phyloP scores from a whole-genome alignment of 1,140 invertebrate genomes.

The Battus philenor region DNA sequence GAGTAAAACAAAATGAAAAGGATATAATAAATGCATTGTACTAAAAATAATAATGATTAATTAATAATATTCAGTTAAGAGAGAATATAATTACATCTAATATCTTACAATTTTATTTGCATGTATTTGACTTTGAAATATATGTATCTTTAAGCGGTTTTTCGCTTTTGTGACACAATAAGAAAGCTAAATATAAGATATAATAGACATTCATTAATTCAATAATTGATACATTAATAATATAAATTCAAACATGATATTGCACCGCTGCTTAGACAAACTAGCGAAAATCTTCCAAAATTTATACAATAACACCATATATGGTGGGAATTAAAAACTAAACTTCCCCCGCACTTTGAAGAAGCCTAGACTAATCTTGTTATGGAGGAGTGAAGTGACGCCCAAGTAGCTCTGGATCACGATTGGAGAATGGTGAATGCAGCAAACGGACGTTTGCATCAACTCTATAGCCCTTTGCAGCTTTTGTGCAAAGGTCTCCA shows the following conservation, averaged over 20 bases:
- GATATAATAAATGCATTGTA: too few species aligned
- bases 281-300: constrained; percentile 3
- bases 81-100: too few species aligned
- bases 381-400: constrained; percentile 87
- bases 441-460: constrained; percentile 61
- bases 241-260: constrained; percentile 9
- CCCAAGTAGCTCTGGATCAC: constrained; percentile 89
- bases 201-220: too few species aligned
- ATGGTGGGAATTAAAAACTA: constrained; percentile 80
- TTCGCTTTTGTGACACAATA: too few species aligned
- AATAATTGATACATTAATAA: too few species aligned
- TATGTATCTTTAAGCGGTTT: too few species aligned
- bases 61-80: too few species aligned
- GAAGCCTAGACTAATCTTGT: constrained; percentile 88
- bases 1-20: too few species aligned
- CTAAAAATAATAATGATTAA: too few species aligned
- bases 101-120: too few species aligned
- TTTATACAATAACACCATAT: not conserved
- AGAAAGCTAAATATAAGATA: too few species aligned
- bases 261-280: constrained; percentile 3
- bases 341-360: constrained; percentile 91
- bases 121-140: too few species aligned
- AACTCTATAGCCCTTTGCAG: constrained; percentile 72
- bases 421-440: constrained; percentile 82
- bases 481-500: constrained; percentile 77